Base-by-base conservation (phyloP, 2,888 invertebrate species). In the Osmoderma eremita region DNA sequence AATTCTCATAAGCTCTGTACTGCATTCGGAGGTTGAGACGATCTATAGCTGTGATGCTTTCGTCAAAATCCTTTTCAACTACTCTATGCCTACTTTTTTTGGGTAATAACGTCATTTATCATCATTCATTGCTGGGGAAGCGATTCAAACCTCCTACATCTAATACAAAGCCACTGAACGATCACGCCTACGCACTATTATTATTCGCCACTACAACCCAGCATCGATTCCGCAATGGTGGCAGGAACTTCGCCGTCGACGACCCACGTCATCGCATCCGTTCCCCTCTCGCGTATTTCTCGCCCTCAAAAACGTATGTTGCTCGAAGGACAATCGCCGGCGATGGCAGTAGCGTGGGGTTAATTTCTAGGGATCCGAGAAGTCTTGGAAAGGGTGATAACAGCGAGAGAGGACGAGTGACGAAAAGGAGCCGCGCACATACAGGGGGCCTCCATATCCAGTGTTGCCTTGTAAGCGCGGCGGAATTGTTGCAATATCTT, bases 321-420 rank as follows among this genome's bases (percentile, higher is more conserved):
- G 24, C 13, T 22, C 24, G 30, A 13, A 30, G 50, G 24, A 51
- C 50, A 51, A 51, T 51, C 22, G 50, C 24, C 50, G 30, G 39
- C n/a, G 49, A 49, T 20, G 22, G 49, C 49, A 18, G n/a, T 49
- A 6, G 3, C 17, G 48, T 12, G 38, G 54, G 39, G 41, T 54
- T 54, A 54, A 54, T 54, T 54, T 54, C 54, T 18, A 15, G 4
- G 39, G 20, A 54, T 10, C 39, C 39, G 39, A 49, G 49, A 54
- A 54, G 54, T 54, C 54, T 3, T 39, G 20, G 54, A 54, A 20
- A 39, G 54, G 54, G 39, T 54, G 54, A 54, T 54, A 54, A 54
- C 39, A 39, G n/a, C 18, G 30, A 54, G 22, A 12, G 51, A 18
- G 20, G 20, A 39, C 36, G 53, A 8, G 10, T 15, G 45, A 45